Base-by-base conservation (phyloP, 1,140 invertebrate genomes). In the Trichomalopsis sarcophagae region DNA sequence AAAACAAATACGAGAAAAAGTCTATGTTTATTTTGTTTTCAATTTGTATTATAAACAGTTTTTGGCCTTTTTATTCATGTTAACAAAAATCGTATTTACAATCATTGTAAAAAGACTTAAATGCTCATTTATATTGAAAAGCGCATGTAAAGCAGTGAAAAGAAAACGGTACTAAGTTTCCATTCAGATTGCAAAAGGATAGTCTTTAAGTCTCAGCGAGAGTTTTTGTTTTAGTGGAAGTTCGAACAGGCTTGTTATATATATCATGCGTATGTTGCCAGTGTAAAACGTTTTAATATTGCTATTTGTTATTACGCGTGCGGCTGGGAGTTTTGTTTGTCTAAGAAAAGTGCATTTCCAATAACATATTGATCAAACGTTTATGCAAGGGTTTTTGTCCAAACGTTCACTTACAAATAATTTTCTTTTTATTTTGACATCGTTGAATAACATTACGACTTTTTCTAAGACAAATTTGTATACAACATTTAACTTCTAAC, bases 1-100 rank as follows among this genome's bases (percentile, higher is more conserved):
- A 92, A 91, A 92, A 91, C 86, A 87, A 90, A 89, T 91, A 90
- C 91, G 89, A 87, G 82, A 88, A 83, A 86, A 87, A 84, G 77
- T 84, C 81, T 71, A 82, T 87, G 84, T 87, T 87, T 87, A 79
- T 87, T 87, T 85, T 86, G 81, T 85, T 86, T 79, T 83, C 69
- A 81, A 84, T 78, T 86, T 86, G 17, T 87, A 73, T 84, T 84
- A 30, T 76, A 78, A 86, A 86, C 40, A 78, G 14, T 69, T 69
- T 69, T 83, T 83, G 55, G 79, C 36, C 62, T 14, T 84, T 81
- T 76, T 47, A 78, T 84, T 77, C 17, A n/a, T 82, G 75, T 69
- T 84, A 86, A 86, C 86, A 86, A 87, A 85, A 74, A 80, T 84
- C 40, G 62, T 82, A 81, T 82, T 85, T 69, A 85, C 80, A 84